Evolutionary conservation across 2,888 invertebrate species (phyloP).

Genomic region (Aethes cnicana): DNA sequence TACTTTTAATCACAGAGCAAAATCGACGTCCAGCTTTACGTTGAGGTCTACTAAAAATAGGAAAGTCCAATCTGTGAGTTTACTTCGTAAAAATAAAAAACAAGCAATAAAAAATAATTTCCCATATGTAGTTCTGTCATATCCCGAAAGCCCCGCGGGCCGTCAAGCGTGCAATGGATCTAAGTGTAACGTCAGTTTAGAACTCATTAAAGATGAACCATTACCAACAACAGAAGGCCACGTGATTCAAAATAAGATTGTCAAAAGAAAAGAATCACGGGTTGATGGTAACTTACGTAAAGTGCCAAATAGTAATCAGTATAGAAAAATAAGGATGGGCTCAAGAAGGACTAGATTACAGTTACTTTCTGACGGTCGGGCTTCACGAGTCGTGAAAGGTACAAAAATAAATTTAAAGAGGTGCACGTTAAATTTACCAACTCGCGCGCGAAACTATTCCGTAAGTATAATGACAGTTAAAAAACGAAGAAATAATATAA

Average conservation of each 20-base stretch:
- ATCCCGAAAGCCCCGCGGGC: constrained; percentile 21
- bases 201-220: constrained; percentile 37
- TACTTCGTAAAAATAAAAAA: constrained; percentile 30
- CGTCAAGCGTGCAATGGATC: constrained; percentile 36
- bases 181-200: constrained; percentile 37
- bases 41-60: constrained; percentile 39
- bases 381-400: no score
- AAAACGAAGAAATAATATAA: constrained; percentile 22
- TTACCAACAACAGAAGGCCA: constrained; percentile 8
- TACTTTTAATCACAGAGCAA: constrained; percentile 38
- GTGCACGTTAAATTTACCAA: no score
- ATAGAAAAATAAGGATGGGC: no score
- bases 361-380: no score
- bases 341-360: no score
- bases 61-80: constrained; percentile 39
- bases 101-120: constrained; percentile 16
- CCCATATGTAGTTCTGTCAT: constrained; percentile 16
- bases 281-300: constrained; percentile 19
- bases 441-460: constrained; percentile 28
- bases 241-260: constrained; percentile 13
- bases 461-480: constrained; percentile 32
- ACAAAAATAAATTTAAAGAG: no score
- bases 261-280: constrained; percentile 34
- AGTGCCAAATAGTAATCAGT: no score
- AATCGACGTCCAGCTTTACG: constrained; percentile 42